These are phyloP conservation scores for Drosophila micromelanica DNA, from an alignment of 1,140 invertebrate species.

Conservation along the genomic window DNA sequence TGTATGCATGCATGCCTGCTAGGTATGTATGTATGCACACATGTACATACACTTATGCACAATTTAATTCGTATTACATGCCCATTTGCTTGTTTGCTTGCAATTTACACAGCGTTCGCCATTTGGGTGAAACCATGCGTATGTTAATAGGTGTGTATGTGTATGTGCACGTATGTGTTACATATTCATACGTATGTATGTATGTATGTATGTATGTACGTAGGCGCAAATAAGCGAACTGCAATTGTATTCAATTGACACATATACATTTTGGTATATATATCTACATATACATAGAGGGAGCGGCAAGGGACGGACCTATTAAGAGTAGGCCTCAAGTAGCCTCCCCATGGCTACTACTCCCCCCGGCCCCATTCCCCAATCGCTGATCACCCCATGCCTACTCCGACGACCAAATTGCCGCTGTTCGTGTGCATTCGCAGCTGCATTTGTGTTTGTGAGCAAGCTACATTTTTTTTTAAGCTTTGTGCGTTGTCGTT, in stretches of 20 bases:
- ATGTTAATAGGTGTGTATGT: not conserved
- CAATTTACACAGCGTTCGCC: slow-evolving; percentile 37
- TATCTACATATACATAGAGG: slow-evolving; percentile 9
- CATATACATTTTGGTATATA: slow-evolving; percentile 35
- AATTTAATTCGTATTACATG: slow-evolving; percentile 73
- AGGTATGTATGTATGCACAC: slow-evolving; percentile 2
- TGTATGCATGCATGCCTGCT: slow-evolving; percentile 1
- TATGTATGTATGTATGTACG: not conserved
- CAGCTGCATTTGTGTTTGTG: slow-evolving; percentile 40
- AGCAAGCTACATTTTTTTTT: slow-evolving; percentile 23
- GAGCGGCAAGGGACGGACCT: not conserved
- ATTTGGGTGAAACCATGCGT: slow-evolving; percentile 32
- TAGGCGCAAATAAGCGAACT: slow-evolving; percentile 41
- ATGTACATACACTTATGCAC: slow-evolving; percentile 14
- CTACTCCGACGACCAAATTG: slow-evolving; percentile 11
- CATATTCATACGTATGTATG: slow-evolving; percentile 1
- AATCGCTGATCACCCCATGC: not conserved
- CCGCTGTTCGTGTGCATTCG: slow-evolving; percentile 5
- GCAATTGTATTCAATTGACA: slow-evolving; percentile 60
- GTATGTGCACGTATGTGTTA: slow-evolving; percentile 7
- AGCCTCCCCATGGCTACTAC: not conserved
- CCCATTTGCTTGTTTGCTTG: slow-evolving; percentile 48
- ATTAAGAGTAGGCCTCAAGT: slow-evolving; percentile 20
- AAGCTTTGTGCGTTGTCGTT: slow-evolving; percentile 58
- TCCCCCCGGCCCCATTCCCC: not conserved